A percentile compares a stretch with the other conserved stretches of the same genome.
These are phyloP conservation scores for Cyprinodon tularosa DNA, from an alignment of 2,113 vertebrate species.

Conservation along the genomic window DNA sequence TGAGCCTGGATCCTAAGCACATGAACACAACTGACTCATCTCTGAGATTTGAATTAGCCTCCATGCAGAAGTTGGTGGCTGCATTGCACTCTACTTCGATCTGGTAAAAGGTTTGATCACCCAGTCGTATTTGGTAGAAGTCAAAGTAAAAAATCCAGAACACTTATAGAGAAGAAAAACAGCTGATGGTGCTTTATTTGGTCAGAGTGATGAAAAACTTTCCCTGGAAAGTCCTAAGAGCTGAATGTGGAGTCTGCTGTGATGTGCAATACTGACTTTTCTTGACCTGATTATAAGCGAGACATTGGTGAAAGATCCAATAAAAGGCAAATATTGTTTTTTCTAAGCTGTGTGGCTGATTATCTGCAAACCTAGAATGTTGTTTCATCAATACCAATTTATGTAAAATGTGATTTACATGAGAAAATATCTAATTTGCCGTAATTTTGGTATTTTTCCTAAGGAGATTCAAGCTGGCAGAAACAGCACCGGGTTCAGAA, in stretches of 20 bases:
- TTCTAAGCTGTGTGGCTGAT: neutral
- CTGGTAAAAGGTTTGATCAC: neutral
- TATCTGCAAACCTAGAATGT: neutral
- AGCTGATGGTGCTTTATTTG: constrained; percentile 3
- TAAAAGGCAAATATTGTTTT: neutral
- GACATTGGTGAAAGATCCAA: neutral
- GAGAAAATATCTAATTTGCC: neutral
- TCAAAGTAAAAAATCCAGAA: neutral
- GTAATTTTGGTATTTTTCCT: neutral
- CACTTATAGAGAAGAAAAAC: neutral
- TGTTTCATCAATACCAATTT: neutral
- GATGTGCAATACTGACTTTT: constrained; percentile 20
- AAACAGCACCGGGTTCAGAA: constrained; percentile 2
- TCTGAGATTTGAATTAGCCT: neutral
- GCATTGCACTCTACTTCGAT: neutral
- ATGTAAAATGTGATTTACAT: neutral
- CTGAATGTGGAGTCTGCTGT: constrained; percentile 30
- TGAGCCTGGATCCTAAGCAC: constrained; percentile 21
- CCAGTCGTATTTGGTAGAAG: neutral
- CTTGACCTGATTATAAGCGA: neutral
- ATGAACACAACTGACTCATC: constrained; percentile 6
- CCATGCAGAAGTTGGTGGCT: constrained; percentile 1
- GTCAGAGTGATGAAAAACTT: constrained; percentile 18
- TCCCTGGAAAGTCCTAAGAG: constrained; percentile 29
- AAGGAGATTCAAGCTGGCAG: neutral